A percentile compares a stretch with the other conserved stretches of the same genome.
Evolutionary conservation across 2,888 invertebrate species (phyloP).

Genomic region (Cryptophagus acutangulus): DNA sequence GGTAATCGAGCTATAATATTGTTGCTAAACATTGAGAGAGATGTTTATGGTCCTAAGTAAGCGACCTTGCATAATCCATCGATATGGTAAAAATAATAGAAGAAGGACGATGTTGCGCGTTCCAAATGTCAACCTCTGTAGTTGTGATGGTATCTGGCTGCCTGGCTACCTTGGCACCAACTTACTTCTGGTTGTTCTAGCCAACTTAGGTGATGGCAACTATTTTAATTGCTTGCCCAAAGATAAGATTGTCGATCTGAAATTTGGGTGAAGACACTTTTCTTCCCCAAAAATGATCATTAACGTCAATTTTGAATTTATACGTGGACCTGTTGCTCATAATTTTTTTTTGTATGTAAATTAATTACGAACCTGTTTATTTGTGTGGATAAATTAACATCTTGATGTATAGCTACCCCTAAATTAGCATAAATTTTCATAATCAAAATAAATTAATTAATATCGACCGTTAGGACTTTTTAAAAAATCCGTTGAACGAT

Average conservation of each 20-base stretch:
- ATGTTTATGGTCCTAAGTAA: slow-evolving; percentile 24
- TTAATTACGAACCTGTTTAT: too few species aligned
- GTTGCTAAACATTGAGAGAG: slow-evolving; percentile 12
- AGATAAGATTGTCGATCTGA: background rate
- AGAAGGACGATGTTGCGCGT: slow-evolving; percentile 15
- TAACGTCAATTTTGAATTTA: too few species aligned
- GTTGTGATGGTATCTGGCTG: slow-evolving; percentile 17
- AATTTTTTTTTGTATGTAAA: too few species aligned
- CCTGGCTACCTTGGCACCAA: slow-evolving; percentile 16
- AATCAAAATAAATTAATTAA: too few species aligned
- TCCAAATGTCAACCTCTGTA: slow-evolving; percentile 17
- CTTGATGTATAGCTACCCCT: too few species aligned
- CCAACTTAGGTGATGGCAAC: slow-evolving; percentile 12
- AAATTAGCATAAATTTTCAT: too few species aligned
- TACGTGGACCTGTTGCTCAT: too few species aligned
- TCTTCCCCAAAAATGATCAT: too few species aligned
- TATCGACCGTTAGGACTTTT: background rate
- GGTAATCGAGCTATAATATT: background rate
- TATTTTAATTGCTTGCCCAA: slow-evolving; percentile 10
- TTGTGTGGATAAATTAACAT: too few species aligned
- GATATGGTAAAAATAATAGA: slow-evolving; percentile 24
- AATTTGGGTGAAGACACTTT: too few species aligned
- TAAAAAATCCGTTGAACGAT: background rate
- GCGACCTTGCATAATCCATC: slow-evolving; percentile 24
- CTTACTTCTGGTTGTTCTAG: slow-evolving; percentile 12